phyloP scores from a whole-genome alignment of 2,888 invertebrate species.

The Crematogaster levior region DNA sequence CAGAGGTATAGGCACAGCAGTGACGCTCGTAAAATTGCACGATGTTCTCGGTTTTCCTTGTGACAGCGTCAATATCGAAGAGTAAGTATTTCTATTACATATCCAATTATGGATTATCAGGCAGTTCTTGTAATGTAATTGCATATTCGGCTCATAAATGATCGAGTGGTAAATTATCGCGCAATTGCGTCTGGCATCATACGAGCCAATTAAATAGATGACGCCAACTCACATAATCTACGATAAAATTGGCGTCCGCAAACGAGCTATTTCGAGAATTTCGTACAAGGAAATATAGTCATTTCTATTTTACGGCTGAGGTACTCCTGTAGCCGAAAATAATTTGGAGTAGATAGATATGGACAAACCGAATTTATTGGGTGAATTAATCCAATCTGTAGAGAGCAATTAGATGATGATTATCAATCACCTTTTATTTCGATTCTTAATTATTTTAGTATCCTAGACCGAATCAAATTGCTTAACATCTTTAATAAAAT shows the following conservation, averaged over 20 bases:
- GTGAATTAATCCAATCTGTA: slow-evolving; percentile 18
- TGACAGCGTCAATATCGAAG: slow-evolving; percentile 86
- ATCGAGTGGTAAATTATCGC: slow-evolving; percentile 7
- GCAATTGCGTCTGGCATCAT: slow-evolving; percentile 41
- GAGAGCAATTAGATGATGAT: slow-evolving; percentile 1
- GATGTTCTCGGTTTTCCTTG: slow-evolving; percentile 84
- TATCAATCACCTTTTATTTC: background rate
- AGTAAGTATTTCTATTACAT: slow-evolving; percentile 87
- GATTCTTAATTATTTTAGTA: background rate
- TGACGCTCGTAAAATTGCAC: slow-evolving; percentile 89
- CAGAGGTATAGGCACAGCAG: slow-evolving; percentile 96
- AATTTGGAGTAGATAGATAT: background rate
- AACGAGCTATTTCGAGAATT: slow-evolving; percentile 48
- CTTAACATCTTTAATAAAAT: background rate
- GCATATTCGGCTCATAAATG: slow-evolving; percentile 7
- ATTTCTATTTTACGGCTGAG: background rate
- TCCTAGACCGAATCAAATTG: slow-evolving; percentile 5
- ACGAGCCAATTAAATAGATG: slow-evolving; percentile 17
- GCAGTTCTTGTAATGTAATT: slow-evolving; percentile 5
- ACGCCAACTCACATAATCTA: slow-evolving; percentile 17
- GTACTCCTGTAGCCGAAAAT: slow-evolving; percentile 1
- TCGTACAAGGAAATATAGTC: slow-evolving; percentile 29
- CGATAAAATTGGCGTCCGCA: slow-evolving; percentile 28
- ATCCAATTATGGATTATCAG: slow-evolving; percentile 2
- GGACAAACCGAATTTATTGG: slow-evolving; percentile 2